phyloP scores from a whole-genome alignment of 1,140 invertebrate genomes.

The Cyphomyrmex costatus region DNA sequence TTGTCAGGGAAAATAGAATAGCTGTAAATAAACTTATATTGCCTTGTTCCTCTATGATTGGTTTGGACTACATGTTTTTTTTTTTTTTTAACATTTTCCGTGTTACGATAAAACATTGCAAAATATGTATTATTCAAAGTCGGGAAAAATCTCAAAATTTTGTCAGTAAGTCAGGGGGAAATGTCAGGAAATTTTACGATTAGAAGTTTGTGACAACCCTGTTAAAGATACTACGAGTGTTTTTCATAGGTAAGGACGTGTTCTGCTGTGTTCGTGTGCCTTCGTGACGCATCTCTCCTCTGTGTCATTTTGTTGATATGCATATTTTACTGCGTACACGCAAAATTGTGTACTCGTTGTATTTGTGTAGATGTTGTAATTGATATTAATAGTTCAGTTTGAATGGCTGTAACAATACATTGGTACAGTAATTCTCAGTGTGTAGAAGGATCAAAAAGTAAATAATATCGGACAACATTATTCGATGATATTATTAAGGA shows the following conservation, averaged over 20 bases:
- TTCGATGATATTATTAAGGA: not conserved
- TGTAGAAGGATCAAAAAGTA: not conserved
- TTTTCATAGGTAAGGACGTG: not conserved
- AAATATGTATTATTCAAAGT: too few species aligned
- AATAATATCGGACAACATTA: not conserved
- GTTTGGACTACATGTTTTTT: too few species aligned
- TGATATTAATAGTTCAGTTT: not conserved
- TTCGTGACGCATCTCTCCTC: not conserved
- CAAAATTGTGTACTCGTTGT: not conserved
- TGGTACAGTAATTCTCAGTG: slow-evolving; percentile 32
- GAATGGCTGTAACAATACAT: slow-evolving; percentile 37
- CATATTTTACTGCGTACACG: not conserved
- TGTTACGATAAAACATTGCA: too few species aligned
- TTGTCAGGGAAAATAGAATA: too few species aligned
- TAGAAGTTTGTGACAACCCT: too few species aligned
- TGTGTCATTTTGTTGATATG: not conserved
- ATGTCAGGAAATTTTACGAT: too few species aligned
- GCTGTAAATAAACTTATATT: too few species aligned
- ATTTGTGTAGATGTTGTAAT: not conserved
- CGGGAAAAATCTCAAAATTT: too few species aligned
- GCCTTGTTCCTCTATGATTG: too few species aligned
- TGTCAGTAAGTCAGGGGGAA: too few species aligned
- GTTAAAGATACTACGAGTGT: not conserved
- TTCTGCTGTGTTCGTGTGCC: too few species aligned
- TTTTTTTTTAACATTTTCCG: too few species aligned